Evolutionary conservation across 2,797 vertebrate species (phyloP).

Genomic region (Sebastes trivittatus): DNA sequence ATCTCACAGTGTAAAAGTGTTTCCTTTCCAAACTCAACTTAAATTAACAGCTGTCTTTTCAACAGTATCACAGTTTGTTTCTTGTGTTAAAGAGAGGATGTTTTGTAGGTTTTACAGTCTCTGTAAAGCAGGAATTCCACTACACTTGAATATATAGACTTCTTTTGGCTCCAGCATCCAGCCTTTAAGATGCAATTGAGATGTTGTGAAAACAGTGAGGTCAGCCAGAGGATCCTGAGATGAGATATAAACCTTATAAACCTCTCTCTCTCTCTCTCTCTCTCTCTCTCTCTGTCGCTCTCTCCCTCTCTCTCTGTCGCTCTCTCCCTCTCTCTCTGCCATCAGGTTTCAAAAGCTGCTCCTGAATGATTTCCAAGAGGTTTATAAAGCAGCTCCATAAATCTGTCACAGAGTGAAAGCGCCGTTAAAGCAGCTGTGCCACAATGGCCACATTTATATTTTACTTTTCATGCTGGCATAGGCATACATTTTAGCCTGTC

Average conservation of each 20-base stretch:
- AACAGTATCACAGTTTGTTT: neutral
- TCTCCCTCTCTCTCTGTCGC: neutral
- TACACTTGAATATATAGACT: neutral
- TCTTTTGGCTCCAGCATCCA: neutral
- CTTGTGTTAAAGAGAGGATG: neutral
- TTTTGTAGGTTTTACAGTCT: neutral
- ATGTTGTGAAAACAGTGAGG: conserved; percentile 49
- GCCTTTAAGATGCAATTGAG: conserved; percentile 44
- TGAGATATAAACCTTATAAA: conserved; percentile 24
- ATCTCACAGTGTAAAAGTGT: neutral
- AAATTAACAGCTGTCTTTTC: accelerated
- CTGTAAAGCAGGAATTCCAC: neutral
- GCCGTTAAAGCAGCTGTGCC: conserved; percentile 19
- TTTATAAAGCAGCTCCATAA: conserved; percentile 65
- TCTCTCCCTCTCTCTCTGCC: conserved; percentile 11
- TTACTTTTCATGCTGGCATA: conserved; percentile 4
- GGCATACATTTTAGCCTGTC: neutral
- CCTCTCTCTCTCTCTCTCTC: neutral
- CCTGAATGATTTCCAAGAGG: conserved; percentile 65
- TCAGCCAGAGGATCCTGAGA: conserved; percentile 44
- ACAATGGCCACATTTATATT: conserved; percentile 47
- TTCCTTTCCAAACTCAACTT: neutral
- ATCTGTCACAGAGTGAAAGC: conserved; percentile 63
- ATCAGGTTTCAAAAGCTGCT: conserved; percentile 52
- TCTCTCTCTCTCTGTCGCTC: neutral